Evolutionary conservation across 2,113 vertebrate genomes (phyloP).

Genomic region (Tachysurus fulvidraco): DNA sequence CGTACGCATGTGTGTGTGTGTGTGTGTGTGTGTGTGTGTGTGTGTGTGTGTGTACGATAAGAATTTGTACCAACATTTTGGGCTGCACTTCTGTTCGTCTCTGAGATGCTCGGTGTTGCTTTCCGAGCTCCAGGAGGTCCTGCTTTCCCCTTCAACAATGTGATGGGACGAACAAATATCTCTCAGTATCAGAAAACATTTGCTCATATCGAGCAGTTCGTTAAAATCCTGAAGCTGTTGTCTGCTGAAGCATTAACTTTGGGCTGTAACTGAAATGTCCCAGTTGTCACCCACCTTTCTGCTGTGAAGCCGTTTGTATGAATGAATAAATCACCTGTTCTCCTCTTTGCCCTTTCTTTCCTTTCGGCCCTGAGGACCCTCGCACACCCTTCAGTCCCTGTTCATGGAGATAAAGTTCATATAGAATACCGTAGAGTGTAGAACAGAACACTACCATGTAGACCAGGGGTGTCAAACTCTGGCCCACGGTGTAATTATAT

Average conservation of each 20-base stretch:
- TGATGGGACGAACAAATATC: neutral
- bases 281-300: too few relatives aligned
- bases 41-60: neutral
- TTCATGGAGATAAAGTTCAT: slow-evolving; percentile 24
- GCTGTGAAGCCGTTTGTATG: too few relatives aligned
- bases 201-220: neutral
- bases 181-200: neutral
- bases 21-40: neutral
- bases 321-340: slow-evolving; percentile 58
- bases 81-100: slow-evolving; percentile 28
- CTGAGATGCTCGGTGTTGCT: neutral
- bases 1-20: neutral
- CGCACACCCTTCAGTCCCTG: slow-evolving; percentile 71
- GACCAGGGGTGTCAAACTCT: too few relatives aligned
- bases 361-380: slow-evolving; percentile 67
- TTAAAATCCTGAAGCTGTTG: neutral
- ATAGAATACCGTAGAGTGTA: neutral
- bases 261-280: too few relatives aligned
- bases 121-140: slow-evolving; percentile 52
- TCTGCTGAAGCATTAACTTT: neutral
- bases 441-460: neutral
- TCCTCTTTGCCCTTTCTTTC: slow-evolving; percentile 67
- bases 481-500: too few relatives aligned
- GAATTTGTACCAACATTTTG: slow-evolving; percentile 66
- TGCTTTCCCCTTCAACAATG: slow-evolving; percentile 64